phyloP scores from a whole-genome alignment of 2,888 invertebrate genomes.

The Drosophila falleni region DNA sequence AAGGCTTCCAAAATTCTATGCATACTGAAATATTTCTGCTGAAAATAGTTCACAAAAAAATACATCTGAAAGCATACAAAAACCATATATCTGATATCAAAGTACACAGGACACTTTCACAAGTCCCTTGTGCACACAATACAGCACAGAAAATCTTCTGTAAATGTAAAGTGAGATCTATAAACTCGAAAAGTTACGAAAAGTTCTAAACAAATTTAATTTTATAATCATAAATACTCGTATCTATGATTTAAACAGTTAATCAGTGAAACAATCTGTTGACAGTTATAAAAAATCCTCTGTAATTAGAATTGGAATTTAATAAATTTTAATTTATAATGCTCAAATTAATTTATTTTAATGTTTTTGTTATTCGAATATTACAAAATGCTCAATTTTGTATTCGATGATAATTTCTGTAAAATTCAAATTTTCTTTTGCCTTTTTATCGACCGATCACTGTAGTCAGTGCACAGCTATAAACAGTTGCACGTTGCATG shows the following conservation, averaged over 20 bases:
- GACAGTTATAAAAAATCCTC: neutral
- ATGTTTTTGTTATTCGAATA: neutral
- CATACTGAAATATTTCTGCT: neutral
- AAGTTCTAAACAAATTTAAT: neutral
- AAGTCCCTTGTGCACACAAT: neutral
- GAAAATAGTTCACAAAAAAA: neutral
- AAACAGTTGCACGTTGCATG: slow-evolving; percentile 17
- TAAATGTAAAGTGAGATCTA: neutral
- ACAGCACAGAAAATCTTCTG: neutral
- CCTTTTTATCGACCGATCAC: neutral
- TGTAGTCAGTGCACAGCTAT: neutral
- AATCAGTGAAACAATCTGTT: neutral
- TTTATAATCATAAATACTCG: too few relatives aligned
- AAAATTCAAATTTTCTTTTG: neutral
- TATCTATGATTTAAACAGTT: too few relatives aligned
- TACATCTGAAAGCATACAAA: neutral
- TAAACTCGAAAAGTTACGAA: neutral
- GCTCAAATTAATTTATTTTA: neutral
- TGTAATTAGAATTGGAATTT: neutral
- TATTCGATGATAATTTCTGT: neutral
- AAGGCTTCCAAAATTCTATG: neutral
- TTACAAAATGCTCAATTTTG: too few relatives aligned
- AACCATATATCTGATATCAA: slow-evolving; percentile 25
- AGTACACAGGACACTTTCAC: slow-evolving; percentile 2
- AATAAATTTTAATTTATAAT: neutral